Base-by-base conservation (phyloP, 2,113 vertebrate genomes). In the Microtus pennsylvanicus region DNA sequence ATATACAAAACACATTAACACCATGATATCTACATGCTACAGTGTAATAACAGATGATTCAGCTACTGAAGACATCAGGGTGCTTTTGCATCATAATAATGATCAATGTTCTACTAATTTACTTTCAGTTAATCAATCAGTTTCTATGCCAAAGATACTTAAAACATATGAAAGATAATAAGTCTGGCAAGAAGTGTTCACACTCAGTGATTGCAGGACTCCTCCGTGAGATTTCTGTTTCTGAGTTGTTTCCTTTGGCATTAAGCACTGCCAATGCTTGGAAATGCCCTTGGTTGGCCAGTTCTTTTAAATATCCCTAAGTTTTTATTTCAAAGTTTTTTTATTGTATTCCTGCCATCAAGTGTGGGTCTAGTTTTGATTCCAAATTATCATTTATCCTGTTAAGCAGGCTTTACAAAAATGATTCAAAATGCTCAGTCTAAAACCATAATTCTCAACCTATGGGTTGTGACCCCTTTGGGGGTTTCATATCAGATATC, bases 311-410 rank as follows among this genome's bases (percentile, higher is more conserved):
- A 76, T 30, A 67, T 87, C 78, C 28, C 7, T 83, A 76, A 85
- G 52, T 12, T 87, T 96, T 81, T 93, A n/a, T 45, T 89, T 22
- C 33, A 96, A 89, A 77, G 10, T 19, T 55, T 3, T 42, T 95
- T 61, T 16, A 19, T 14, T 89, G 10, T 5, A 72, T 78, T 86
- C 38, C 12, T 69, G 55, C 7, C 38, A 94, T 78, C 38, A 69
- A 17, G 35, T 83, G 89, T 88, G 45, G 33, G 30, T 92, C 13
- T 7, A 61, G 58, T 90, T 94, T 74, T 42, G 0, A 74, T 92
- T 95, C 76, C 26, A 91, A 95, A 61, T 89, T 90, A 17, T 89
- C 83, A 52, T 82, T 95, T 80, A 35, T 76, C 58, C 92, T 93
- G 4, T 96, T 94, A 47, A n/a, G 80, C 28, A 77, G 35, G 77